phyloP scores from a whole-genome alignment of 2,797 vertebrate species.

The Bradypus variegatus region DNA sequence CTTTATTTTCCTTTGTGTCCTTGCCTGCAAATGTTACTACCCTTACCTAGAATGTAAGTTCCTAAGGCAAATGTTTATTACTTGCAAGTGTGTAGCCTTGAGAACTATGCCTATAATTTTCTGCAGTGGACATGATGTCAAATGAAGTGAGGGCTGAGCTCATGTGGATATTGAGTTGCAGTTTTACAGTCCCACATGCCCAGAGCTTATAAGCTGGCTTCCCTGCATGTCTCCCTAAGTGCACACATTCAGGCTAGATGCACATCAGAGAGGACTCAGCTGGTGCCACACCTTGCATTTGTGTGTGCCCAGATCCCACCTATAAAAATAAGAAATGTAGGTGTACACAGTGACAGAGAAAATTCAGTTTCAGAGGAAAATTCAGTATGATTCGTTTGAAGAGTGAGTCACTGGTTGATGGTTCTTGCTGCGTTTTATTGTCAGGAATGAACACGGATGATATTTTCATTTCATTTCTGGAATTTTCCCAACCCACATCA shows the following conservation, averaged over 20 bases:
- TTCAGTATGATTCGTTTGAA: not conserved
- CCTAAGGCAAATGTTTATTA: not conserved
- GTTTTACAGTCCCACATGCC: not conserved
- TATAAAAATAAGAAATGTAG: not conserved
- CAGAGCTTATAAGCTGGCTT: not conserved
- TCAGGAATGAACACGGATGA: conserved; percentile 46
- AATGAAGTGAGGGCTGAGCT: not conserved
- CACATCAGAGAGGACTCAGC: not conserved
- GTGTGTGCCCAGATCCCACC: not conserved
- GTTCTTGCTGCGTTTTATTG: conserved; percentile 4
- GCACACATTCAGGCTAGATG: fast-evolving
- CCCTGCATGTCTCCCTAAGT: not conserved
- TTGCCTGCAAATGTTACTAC: not conserved
- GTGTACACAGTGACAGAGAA: not conserved
- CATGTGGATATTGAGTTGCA: not conserved
- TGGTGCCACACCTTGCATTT: not conserved
- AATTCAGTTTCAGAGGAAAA: conserved; percentile 28
- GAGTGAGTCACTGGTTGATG: conserved; percentile 39
- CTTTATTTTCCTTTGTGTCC: not conserved
- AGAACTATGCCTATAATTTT: not conserved
- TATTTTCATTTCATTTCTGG: conserved; percentile 54
- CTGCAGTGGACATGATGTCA: not conserved
- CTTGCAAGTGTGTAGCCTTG: not conserved
- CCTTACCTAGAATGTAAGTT: not conserved
- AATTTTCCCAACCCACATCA: conserved; percentile 54